These are phyloP conservation scores for Talpa occidentalis DNA, from an alignment of 2,113 vertebrate species.

Conservation along the genomic window DNA sequence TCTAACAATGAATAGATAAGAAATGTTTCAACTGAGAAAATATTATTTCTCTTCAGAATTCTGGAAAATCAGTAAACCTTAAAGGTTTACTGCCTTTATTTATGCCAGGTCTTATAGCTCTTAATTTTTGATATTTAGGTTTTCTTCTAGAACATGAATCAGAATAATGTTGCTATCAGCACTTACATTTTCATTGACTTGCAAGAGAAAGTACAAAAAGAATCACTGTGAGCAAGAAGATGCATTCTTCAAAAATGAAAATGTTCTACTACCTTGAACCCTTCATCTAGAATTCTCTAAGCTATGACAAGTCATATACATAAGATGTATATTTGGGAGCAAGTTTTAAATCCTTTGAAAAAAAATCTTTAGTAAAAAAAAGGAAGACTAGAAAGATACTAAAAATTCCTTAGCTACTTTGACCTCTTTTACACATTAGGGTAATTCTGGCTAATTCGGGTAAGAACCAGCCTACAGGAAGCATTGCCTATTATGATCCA, in stretches of 20 bases:
- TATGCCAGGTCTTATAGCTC: background rate
- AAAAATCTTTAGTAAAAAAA: too few species aligned
- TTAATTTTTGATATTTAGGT: background rate
- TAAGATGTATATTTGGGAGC: background rate
- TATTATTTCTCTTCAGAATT: background rate
- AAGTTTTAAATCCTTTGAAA: background rate
- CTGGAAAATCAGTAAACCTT: background rate
- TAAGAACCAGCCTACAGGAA: background rate
- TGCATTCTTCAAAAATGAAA: background rate
- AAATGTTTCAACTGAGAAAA: background rate
- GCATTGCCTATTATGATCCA: background rate
- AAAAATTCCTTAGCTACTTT: background rate
- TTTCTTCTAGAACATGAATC: background rate
- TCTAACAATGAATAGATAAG: background rate
- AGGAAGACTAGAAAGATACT: background rate
- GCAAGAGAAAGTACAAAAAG: background rate
- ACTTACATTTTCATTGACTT: background rate
- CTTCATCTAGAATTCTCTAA: background rate
- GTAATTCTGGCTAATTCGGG: background rate
- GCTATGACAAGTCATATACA: background rate
- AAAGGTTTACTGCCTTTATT: background rate
- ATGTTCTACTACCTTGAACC: background rate
- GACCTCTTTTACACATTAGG: background rate
- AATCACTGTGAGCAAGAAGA: background rate
- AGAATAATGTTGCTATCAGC: background rate